A percentile compares a stretch with the other conserved stretches of the same genome.
phyloP scores from a whole-genome alignment of 2,888 invertebrate species.

The Vanessa cardui region DNA sequence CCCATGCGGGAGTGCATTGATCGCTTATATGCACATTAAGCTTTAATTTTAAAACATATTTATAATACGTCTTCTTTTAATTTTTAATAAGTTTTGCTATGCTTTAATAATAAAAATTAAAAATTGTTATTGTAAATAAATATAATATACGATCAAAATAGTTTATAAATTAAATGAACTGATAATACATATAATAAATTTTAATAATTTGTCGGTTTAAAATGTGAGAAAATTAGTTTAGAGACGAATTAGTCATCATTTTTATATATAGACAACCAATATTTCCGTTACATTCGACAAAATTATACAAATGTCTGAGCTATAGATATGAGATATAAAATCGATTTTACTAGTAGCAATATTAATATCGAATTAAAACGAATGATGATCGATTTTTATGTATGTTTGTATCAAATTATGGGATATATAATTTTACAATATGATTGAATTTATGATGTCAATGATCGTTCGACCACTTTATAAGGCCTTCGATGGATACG shows the following conservation, averaged over 20 bases:
- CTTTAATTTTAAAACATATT: background rate
- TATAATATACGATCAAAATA: too few relatives aligned
- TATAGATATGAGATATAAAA: background rate
- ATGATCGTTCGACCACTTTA: slow-evolving; percentile 42
- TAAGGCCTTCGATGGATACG: slow-evolving; percentile 17
- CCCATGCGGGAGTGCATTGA: slow-evolving; percentile 27
- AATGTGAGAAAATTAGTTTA: too few relatives aligned
- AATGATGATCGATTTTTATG: background rate
- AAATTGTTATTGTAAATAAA: too few relatives aligned
- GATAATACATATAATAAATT: too few relatives aligned
- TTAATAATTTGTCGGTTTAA: too few relatives aligned
- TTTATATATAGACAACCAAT: too few relatives aligned
- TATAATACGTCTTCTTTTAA: background rate
- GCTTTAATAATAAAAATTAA: too few relatives aligned
- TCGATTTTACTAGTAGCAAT: slow-evolving; percentile 5
- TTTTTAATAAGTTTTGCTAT: too few relatives aligned
- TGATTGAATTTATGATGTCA: slow-evolving; percentile 50
- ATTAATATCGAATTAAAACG: slow-evolving; percentile 3
- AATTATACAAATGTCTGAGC: too few relatives aligned
- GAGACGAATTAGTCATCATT: too few relatives aligned
- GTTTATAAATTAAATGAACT: too few relatives aligned
- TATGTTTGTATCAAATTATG: background rate
- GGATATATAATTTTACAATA: slow-evolving; percentile 5
- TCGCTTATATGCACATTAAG: background rate
- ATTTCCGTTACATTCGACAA: too few relatives aligned